Conservation (phyloP, 2,797 vertebrate species). For the Hemitrygon akajei region DNA sequence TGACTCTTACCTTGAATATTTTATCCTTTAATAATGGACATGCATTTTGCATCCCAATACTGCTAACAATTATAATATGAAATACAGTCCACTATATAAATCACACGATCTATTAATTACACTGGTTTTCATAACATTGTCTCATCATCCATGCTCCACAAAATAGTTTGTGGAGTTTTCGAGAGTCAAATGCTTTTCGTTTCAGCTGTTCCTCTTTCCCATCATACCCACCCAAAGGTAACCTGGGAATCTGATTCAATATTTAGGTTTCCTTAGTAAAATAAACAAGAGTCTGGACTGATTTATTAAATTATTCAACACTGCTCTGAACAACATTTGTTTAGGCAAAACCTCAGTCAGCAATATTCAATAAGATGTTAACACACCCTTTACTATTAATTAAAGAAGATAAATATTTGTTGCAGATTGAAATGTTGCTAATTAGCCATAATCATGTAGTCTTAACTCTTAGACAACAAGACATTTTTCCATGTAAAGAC, state of each 20-base stretch:
- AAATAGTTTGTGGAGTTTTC: no score
- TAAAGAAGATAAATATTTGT: neutral
- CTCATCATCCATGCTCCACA: neutral
- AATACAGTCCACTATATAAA: neutral
- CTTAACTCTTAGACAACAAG: no score
- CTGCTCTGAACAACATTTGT: neutral
- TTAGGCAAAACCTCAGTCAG: neutral
- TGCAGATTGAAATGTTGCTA: neutral
- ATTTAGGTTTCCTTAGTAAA: neutral
- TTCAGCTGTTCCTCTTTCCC: neutral
- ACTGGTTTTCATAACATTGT: neutral
- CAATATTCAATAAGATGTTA: neutral
- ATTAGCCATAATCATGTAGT: neutral
- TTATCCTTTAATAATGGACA: neutral
- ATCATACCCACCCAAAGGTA: neutral
- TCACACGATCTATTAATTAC: neutral
- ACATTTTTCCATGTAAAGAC: no score
- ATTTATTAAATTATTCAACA: slow-evolving; percentile 15
- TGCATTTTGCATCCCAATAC: neutral
- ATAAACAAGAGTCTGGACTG: neutral
- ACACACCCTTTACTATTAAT: neutral
- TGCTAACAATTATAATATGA: neutral
- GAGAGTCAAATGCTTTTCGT: neutral
- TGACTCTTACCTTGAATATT: no score
- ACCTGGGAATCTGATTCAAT: neutral